Base-by-base conservation (phyloP, 2,113 vertebrate species). In the Nerophis lumbriciformis region DNA sequence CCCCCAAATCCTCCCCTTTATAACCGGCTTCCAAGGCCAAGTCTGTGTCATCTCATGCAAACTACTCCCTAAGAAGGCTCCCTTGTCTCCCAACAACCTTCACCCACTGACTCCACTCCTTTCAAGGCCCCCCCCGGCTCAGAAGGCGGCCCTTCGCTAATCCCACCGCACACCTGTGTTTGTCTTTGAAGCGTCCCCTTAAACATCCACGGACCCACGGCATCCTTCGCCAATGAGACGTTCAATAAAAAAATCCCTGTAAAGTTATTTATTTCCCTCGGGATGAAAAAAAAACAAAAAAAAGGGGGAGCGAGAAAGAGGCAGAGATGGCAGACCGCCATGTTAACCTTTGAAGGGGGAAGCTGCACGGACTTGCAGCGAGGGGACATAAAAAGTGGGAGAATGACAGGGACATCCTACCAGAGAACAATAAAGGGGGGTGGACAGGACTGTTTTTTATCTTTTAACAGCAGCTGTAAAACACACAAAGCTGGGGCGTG, bases 391-490 rank as follows among this genome's bases (percentile, higher is more conserved):
- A 85, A 88, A 88, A 85, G 65, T 75, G 78, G 78, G 78, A 83
- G 79, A 89, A 86, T 79, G 85, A 84, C 83, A 79, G 87, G 77
- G 85, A 87, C 84, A 82, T 89, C 84, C 87, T 85, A 83, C 83
- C 81, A 82, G 83, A 85, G 85, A 84, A 90, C 87, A 90, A 90
- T 91, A 88, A 90, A 88, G 78, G 68, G 77, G 28, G 82, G 74
- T 79, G 81, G 83, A 85, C 82, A 75, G 77, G 76, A 75, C 72
- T 81, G 83, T 81, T 84, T 87, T 89, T 90, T 88, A 89, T 90
- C 88, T 90, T 45, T 86, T 87, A 88, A 89, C 84, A 85, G 86
- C 86, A 87, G 85, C 87, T 82, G 77, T 89, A 90, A 89, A 88
- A 88, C 74, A 88, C 78, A 88, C 83, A 83, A 80, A 86, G 77